phyloP scores from a whole-genome alignment of 2,888 invertebrate genomes.

The Plagiodera versicolora region DNA sequence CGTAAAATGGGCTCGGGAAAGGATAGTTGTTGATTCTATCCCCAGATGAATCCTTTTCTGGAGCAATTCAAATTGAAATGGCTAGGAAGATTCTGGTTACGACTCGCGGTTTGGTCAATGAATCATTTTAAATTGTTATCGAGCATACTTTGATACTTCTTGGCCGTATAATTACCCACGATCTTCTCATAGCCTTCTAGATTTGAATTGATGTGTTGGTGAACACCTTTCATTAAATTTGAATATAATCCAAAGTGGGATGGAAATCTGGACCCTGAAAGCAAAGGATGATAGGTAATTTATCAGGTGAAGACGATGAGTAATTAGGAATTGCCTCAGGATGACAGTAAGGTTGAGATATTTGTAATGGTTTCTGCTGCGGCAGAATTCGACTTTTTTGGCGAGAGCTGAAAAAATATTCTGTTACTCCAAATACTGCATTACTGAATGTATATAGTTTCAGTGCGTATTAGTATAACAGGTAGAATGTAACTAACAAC shows the following conservation, averaged over 20 bases:
- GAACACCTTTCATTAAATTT: not conserved
- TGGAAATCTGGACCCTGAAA: not conserved
- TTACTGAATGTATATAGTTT: no score
- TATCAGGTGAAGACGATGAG: not conserved
- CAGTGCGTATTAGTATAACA: no score
- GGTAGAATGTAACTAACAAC: no score
- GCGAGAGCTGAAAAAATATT: no score
- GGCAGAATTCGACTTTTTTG: no score
- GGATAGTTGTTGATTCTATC: not conserved
- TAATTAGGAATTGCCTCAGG: not conserved
- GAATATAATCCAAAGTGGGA: not conserved
- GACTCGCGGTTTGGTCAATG: not conserved
- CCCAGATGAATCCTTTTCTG: no score
- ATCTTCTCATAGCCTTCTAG: slow-evolving; percentile 13
- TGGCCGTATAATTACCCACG: slow-evolving; percentile 2
- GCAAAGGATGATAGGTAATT: not conserved
- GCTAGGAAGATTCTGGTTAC: no score
- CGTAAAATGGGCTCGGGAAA: not conserved
- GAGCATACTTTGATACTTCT: not conserved
- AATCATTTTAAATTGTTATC: not conserved
- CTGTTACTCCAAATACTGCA: no score
- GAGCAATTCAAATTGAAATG: no score
- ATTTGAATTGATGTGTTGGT: not conserved
- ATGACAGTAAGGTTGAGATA: not conserved
- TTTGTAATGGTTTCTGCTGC: no score